phyloP scores from a whole-genome alignment of 2,797 vertebrate species.

The Gastrophryne carolinensis region DNA sequence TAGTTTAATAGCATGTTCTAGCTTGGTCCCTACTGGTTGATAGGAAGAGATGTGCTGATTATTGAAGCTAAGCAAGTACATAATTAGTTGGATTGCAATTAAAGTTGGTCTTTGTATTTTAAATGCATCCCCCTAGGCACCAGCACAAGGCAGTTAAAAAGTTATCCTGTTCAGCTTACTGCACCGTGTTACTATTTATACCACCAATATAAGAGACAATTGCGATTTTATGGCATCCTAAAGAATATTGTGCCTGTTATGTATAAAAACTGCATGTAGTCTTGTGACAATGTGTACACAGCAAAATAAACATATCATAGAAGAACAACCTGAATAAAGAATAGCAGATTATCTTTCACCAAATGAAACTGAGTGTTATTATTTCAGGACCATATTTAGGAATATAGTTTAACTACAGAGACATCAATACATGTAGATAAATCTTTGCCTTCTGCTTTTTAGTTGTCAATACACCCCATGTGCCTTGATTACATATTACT shows the following conservation, averaged over 20 bases:
- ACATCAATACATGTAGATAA: background rate
- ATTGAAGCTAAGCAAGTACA: conserved; percentile 43
- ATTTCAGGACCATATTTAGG: too few species aligned
- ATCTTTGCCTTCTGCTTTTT: background rate
- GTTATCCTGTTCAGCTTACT: conserved; percentile 41
- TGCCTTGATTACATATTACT: background rate
- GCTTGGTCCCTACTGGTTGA: conserved; percentile 46
- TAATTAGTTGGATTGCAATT: conserved; percentile 48
- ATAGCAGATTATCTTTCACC: too few species aligned
- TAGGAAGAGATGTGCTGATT: conserved; percentile 48
- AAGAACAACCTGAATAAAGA: too few species aligned
- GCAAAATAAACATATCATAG: background rate
- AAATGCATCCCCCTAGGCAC: conserved; percentile 37
- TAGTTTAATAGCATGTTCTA: conserved; percentile 48
- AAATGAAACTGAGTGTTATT: too few species aligned
- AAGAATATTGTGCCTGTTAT: background rate
- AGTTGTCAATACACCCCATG: background rate
- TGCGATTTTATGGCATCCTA: conserved; percentile 7
- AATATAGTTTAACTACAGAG: too few species aligned
- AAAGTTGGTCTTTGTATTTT: conserved; percentile 50
- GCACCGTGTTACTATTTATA: conserved; percentile 40
- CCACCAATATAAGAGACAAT: conserved; percentile 36
- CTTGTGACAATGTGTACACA: background rate
- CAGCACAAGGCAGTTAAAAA: conserved; percentile 41
- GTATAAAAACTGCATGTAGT: background rate